A percentile compares a stretch with the other conserved stretches of the same genome.
Evolutionary conservation across 1,140 invertebrate genomes (phyloP).

Genomic region (Drosophila athabasca): DNA sequence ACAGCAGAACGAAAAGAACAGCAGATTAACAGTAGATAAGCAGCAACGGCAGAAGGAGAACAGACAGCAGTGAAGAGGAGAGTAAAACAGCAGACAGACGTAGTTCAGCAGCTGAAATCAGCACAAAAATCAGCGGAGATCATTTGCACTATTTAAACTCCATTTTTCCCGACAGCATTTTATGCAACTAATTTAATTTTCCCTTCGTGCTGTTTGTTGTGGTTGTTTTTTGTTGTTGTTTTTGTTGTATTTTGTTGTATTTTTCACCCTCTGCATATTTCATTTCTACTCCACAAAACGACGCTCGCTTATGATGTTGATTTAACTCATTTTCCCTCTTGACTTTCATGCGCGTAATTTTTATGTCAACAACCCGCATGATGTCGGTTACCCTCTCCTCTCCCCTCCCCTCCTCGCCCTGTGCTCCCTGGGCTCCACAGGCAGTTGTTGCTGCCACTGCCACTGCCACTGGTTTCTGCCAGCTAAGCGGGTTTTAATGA

Average conservation of each 20-base stretch:
- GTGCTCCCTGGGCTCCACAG: constrained; percentile 7
- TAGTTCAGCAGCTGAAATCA: no score
- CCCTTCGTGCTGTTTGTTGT: constrained; percentile 6
- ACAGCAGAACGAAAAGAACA: no score
- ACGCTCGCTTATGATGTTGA: constrained; percentile 62
- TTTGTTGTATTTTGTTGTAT: not conserved
- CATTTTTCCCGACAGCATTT: constrained; percentile 24
- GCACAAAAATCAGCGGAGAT: no score
- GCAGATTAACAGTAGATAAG: no score
- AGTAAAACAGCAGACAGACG: no score
- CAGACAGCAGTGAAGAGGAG: no score
- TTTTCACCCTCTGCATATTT: constrained; percentile 6
- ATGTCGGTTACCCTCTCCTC: constrained; percentile 25
- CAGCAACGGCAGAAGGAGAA: no score
- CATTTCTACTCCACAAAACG: constrained; percentile 38
- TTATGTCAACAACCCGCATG: constrained; percentile 67
- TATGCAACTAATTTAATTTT: constrained; percentile 60
- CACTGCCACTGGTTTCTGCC: constrained; percentile 38
- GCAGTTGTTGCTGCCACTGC: not conserved
- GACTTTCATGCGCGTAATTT: constrained; percentile 81
- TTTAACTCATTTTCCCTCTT: constrained; percentile 76
- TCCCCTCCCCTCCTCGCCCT: not conserved
- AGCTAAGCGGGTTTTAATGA: constrained; percentile 79
- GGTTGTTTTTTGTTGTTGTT: not conserved
- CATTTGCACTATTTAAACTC: constrained; percentile 11